Conservation (phyloP, 2,797 vertebrate genomes). For the Hemitrygon akajei region DNA sequence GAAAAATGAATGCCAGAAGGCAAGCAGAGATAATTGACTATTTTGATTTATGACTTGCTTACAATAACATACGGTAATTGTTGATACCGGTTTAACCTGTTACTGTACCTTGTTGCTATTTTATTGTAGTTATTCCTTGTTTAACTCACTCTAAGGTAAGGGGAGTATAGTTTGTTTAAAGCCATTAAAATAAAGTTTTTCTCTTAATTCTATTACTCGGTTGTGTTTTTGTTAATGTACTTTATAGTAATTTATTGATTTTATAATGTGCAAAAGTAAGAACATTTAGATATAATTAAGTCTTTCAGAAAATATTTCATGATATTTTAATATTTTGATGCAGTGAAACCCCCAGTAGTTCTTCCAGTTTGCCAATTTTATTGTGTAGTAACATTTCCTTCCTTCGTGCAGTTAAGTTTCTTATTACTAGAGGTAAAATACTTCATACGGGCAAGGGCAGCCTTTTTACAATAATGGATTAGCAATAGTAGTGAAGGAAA, state of each 20-base stretch:
- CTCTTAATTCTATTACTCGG: not conserved
- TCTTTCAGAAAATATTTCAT: not conserved
- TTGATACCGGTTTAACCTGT: not conserved
- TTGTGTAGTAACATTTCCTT: not conserved
- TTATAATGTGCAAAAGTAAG: not conserved
- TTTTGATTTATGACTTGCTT: not conserved
- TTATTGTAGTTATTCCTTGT: not conserved
- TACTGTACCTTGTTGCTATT: not conserved
- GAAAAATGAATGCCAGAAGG: conserved; percentile 3
- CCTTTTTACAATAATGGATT: not conserved
- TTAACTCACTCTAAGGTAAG: not conserved
- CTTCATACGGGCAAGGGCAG: no score
- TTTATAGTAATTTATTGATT: not conserved
- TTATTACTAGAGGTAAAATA: not conserved
- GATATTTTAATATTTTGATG: not conserved
- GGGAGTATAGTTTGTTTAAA: not conserved
- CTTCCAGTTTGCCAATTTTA: not conserved
- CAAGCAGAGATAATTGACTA: conserved; percentile 26
- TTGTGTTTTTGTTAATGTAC: not conserved
- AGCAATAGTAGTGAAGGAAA: not conserved
- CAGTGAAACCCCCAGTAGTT: not conserved
- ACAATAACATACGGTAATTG: not conserved
- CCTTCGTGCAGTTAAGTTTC: not conserved
- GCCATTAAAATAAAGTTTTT: not conserved
- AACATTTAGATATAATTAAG: not conserved